These are phyloP conservation scores for Phengaris alcon DNA, from an alignment of 2,888 invertebrate genomes.

Conservation along the genomic window DNA sequence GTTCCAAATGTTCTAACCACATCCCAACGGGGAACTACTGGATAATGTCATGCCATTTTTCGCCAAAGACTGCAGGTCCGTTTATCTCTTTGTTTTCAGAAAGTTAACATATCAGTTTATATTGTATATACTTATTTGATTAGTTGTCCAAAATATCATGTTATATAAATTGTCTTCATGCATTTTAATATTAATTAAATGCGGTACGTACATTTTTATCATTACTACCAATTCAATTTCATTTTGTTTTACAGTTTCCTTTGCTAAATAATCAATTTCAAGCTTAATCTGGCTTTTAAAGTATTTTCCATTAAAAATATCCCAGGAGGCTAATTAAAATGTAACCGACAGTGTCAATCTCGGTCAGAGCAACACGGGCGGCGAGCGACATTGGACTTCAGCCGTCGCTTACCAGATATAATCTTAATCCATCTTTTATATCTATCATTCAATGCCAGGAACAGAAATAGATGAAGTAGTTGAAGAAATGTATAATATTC, in stretches of 20 bases:
- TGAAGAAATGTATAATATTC: too few relatives aligned
- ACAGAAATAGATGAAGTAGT: conserved; percentile 10
- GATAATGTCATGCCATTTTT: conserved; percentile 15
- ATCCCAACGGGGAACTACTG: not conserved
- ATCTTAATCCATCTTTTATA: not conserved
- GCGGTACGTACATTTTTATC: not conserved
- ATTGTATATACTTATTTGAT: too few relatives aligned
- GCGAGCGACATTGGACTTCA: not conserved
- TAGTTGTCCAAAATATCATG: too few relatives aligned
- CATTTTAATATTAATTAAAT: too few relatives aligned
- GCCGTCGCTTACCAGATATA: not conserved
- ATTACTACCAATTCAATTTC: not conserved
- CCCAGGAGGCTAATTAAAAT: not conserved
- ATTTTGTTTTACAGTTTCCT: too few relatives aligned
- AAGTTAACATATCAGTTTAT: too few relatives aligned
- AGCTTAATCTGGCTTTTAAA: not conserved
- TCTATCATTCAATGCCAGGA: conserved; percentile 22
- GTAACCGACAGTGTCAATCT: not conserved
- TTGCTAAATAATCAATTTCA: not conserved
- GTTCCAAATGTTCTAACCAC: conserved; percentile 27
- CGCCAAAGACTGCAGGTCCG: not conserved
- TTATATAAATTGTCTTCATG: too few relatives aligned
- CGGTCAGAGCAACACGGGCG: not conserved
- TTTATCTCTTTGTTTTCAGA: too few relatives aligned
- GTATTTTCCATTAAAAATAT: not conserved